Evolutionary conservation across 2,797 vertebrate species (phyloP).

Genomic region (Molothrus ater): DNA sequence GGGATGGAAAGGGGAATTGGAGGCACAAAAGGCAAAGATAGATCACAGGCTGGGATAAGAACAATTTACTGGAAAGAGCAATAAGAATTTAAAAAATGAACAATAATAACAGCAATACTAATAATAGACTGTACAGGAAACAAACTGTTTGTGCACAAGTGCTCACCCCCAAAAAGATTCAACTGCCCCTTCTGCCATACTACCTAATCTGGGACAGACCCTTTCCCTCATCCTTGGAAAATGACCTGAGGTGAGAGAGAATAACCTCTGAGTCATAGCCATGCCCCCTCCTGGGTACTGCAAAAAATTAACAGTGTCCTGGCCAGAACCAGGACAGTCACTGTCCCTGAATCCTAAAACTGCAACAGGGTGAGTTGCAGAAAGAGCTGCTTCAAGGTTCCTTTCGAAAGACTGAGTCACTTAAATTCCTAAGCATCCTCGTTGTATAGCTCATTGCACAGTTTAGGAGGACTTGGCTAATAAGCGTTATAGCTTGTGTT

Average conservation of each 20-base stretch:
- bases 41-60: neutral
- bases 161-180: neutral
- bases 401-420: neutral
- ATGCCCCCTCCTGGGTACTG: neutral
- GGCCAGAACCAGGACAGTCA: neutral
- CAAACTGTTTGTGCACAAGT: accelerated
- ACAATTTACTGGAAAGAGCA: neutral
- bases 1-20: neutral
- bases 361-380: neutral
- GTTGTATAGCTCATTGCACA: neutral
- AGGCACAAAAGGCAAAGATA: neutral
- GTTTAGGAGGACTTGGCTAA: neutral
- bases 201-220: neutral
- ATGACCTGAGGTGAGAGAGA: neutral
- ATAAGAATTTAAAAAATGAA: neutral
- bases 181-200: accelerated
- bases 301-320: neutral
- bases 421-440: neutral
- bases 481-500: neutral
- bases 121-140: neutral
- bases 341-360: neutral
- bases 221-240: neutral
- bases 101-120: neutral
- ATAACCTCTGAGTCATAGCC: neutral
- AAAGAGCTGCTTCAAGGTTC: neutral